phyloP scores from a whole-genome alignment of 2,888 invertebrate species.

The Amblyteles armatorius region DNA sequence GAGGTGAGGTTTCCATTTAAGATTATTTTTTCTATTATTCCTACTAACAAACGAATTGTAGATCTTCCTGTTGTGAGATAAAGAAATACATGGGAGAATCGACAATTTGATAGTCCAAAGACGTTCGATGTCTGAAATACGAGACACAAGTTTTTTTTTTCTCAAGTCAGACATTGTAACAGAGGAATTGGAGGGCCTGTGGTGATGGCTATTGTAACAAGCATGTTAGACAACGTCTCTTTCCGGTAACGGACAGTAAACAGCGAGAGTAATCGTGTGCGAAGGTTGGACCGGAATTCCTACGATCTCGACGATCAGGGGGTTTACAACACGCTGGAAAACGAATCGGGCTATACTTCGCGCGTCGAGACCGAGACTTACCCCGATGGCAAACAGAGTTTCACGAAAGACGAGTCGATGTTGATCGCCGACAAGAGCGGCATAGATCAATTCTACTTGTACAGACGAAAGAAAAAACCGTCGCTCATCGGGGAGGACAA shows the following conservation, averaged over 20 bases:
- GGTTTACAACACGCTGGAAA: conserved; percentile 72
- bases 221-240: background rate
- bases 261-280: conserved; percentile 9
- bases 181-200: background rate
- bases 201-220: conserved; percentile 23
- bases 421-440: conserved; percentile 79
- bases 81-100: background rate
- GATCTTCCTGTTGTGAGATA: background rate
- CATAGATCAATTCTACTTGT: conserved; percentile 78
- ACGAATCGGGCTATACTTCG: conserved; percentile 81
- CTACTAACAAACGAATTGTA: background rate
- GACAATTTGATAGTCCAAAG: background rate
- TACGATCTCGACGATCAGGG: conserved; percentile 75
- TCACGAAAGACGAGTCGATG: conserved; percentile 72
- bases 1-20: conserved; percentile 71
- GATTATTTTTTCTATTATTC: background rate
- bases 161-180: conserved; percentile 45
- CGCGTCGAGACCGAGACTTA: conserved; percentile 77
- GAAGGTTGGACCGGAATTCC: conserved; percentile 74
- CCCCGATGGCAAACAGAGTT: conserved; percentile 76
- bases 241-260: conserved; percentile 10
- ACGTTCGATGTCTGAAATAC: conserved; percentile 30
- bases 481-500: conserved; percentile 86
- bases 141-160: conserved; percentile 37
- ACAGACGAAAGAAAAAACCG: conserved; percentile 81